These are phyloP conservation scores for Drosophila conformis DNA, from an alignment of 2,888 invertebrate species.

Conservation along the genomic window DNA sequence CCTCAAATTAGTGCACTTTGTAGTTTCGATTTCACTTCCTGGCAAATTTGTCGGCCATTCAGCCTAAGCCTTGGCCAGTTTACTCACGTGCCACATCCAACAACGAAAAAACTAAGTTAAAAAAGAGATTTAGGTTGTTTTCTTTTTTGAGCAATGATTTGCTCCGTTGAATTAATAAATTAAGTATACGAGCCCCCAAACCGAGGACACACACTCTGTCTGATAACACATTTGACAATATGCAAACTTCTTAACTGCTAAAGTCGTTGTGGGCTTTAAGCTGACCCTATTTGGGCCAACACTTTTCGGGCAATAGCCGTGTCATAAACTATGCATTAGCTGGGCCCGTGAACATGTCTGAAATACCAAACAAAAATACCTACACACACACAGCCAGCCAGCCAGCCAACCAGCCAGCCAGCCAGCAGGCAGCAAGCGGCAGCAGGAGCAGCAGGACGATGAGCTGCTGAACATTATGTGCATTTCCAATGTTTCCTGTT, in stretches of 20 bases:
- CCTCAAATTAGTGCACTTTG: constrained; percentile 78
- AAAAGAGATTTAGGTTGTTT: constrained; percentile 15
- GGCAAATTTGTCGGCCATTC: constrained; percentile 34
- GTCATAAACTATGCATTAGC: constrained; percentile 79
- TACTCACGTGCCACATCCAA: constrained; percentile 55
- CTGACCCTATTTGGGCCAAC: constrained; percentile 65
- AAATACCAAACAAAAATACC: constrained; percentile 76
- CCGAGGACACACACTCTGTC: background rate
- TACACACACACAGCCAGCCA: constrained; percentile 34
- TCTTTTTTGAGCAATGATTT: constrained; percentile 66
- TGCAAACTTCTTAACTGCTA: constrained; percentile 27
- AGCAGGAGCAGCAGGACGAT: constrained; percentile 1
- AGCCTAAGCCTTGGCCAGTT: constrained; percentile 50
- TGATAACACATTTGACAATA: constrained; percentile 28
- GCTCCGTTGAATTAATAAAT: constrained; percentile 75
- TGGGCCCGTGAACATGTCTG: constrained; percentile 63
- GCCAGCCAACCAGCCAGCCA: constrained; percentile 4
- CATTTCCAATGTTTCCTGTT: constrained; percentile 33
- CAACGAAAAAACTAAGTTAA: background rate
- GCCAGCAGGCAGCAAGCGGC: background rate
- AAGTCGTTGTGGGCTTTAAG: constrained; percentile 21
- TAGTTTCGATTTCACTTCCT: constrained; percentile 65
- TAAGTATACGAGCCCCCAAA: constrained; percentile 56
- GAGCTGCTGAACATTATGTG: constrained; percentile 55
- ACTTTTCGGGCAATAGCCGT: constrained; percentile 70